These are phyloP conservation scores for Beroe ovata DNA, from an alignment of 37 sponge, comb jelly and placozoan species.

Conservation along the genomic window DNA sequence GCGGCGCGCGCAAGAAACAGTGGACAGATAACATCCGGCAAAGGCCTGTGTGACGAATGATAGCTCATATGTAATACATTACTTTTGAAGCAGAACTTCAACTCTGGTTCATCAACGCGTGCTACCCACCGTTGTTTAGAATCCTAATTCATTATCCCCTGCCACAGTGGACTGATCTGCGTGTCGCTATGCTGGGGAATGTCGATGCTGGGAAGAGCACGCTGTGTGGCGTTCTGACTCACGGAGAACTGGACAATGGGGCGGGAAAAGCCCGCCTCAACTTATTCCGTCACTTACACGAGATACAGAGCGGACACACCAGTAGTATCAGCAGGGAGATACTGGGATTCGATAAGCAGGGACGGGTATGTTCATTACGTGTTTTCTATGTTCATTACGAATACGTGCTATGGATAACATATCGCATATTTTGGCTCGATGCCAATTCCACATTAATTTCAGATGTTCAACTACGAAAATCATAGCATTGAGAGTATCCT, in stretches of 20 bases:
- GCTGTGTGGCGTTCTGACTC: slow-evolving; percentile 92
- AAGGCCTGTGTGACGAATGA: too few species aligned
- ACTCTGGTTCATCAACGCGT: too few species aligned
- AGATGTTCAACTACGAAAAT: slow-evolving; percentile 67
- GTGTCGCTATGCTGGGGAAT: slow-evolving; percentile 90
- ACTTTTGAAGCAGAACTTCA: too few species aligned
- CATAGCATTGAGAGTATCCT: slow-evolving; percentile 66
- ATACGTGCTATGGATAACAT: too few species aligned
- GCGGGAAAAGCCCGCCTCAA: slow-evolving; percentile 90
- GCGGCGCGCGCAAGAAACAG: too few species aligned
- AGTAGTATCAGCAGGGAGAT: slow-evolving; percentile 93
- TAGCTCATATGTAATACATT: too few species aligned
- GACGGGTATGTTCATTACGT: slow-evolving; percentile 77
- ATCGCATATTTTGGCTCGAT: too few species aligned
- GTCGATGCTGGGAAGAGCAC: slow-evolving; percentile 96
- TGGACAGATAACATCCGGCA: too few species aligned
- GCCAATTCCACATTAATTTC: not conserved
- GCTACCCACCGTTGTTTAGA: too few species aligned
- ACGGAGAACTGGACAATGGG: slow-evolving; percentile 97
- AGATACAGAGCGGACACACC: slow-evolving; percentile 93
- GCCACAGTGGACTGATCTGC: slow-evolving; percentile 89
- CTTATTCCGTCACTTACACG: slow-evolving; percentile 94
- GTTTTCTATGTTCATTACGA: too few species aligned
- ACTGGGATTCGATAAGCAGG: slow-evolving; percentile 86
- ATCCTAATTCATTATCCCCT: too few species aligned